These are phyloP conservation scores for Rhinella marina DNA, from an alignment of 2,797 vertebrate genomes.

Conservation along the genomic window DNA sequence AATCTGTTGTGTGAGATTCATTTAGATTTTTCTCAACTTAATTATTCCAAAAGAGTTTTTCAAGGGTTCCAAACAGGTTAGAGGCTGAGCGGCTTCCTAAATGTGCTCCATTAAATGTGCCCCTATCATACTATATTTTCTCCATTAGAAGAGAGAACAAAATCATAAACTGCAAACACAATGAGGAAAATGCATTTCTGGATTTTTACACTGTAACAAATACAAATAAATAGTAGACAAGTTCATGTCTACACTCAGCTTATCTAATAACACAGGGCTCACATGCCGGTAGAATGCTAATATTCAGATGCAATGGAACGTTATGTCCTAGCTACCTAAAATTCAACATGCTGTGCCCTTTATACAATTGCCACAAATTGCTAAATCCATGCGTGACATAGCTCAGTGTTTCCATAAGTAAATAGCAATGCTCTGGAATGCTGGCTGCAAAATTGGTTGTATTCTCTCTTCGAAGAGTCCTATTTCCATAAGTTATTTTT, in stretches of 20 bases:
- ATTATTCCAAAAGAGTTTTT: slow-evolving; percentile 37
- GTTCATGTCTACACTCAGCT: not conserved
- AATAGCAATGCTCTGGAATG: slow-evolving; percentile 25
- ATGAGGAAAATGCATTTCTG: slow-evolving; percentile 11
- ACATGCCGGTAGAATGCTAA: not conserved
- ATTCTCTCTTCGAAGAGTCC: slow-evolving; percentile 41
- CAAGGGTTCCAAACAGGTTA: slow-evolving; percentile 37
- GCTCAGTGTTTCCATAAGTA: slow-evolving; percentile 39
- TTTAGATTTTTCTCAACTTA: slow-evolving; percentile 40
- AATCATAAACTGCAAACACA: slow-evolving; percentile 19
- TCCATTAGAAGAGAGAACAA: slow-evolving; percentile 22
- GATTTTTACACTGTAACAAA: slow-evolving; percentile 18
- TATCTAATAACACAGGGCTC: not conserved
- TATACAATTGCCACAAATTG: slow-evolving; percentile 22
- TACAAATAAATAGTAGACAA: slow-evolving; percentile 7
- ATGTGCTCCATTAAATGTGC: slow-evolving; percentile 12
- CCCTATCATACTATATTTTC: slow-evolving; percentile 30
- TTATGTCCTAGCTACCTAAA: slow-evolving; percentile 10
- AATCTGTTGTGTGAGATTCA: slow-evolving; percentile 48
- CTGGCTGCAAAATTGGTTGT: not conserved
- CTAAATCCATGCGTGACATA: slow-evolving; percentile 14
- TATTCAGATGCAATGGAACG: slow-evolving; percentile 4
- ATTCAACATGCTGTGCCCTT: slow-evolving; percentile 35
- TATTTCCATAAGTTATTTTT: slow-evolving; percentile 42
- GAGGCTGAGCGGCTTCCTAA: slow-evolving; percentile 14